Conservation (phyloP, 2,888 invertebrate genomes). For the Hypolimnas misippus region DNA sequence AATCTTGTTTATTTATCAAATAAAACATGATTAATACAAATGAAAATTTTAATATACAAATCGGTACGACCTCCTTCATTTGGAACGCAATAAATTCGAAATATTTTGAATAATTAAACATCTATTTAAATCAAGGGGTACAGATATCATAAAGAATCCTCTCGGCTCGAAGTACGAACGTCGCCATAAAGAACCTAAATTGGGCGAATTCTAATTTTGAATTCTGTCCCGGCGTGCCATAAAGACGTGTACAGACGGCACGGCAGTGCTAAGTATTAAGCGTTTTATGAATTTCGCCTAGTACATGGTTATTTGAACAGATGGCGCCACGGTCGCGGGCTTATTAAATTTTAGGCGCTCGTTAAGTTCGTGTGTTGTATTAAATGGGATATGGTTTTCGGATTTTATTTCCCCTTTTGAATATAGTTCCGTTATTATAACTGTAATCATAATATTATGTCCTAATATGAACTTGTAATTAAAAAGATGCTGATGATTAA, state of each 20-base stretch:
- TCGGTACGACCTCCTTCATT: background rate
- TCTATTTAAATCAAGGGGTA: background rate
- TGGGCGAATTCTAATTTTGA: constrained; percentile 53
- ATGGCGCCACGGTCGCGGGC: constrained; percentile 45
- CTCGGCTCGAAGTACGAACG: constrained; percentile 27
- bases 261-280: constrained; percentile 47
- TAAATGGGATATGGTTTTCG: constrained; percentile 36
- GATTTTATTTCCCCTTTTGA: constrained; percentile 31
- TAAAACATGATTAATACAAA: too few relatives aligned
- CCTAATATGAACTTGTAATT: background rate
- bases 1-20: too few relatives aligned
- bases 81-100: background rate
- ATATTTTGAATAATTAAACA: background rate
- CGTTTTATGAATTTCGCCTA: constrained; percentile 53
- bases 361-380: constrained; percentile 45
- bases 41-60: too few relatives aligned
- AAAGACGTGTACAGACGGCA: constrained; percentile 51
- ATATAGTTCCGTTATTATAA: constrained; percentile 24
- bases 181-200: constrained; percentile 40
- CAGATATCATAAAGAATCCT: constrained; percentile 25
- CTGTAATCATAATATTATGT: background rate
- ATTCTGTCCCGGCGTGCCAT: constrained; percentile 50
- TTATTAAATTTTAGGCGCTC: constrained; percentile 49
- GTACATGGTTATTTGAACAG: constrained; percentile 48
- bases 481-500: background rate